Percentiles rank a stretch among this genome's conserved stretches.
Evolutionary conservation across 2,797 vertebrate species (phyloP).

Genomic region (Botia almorhae): DNA sequence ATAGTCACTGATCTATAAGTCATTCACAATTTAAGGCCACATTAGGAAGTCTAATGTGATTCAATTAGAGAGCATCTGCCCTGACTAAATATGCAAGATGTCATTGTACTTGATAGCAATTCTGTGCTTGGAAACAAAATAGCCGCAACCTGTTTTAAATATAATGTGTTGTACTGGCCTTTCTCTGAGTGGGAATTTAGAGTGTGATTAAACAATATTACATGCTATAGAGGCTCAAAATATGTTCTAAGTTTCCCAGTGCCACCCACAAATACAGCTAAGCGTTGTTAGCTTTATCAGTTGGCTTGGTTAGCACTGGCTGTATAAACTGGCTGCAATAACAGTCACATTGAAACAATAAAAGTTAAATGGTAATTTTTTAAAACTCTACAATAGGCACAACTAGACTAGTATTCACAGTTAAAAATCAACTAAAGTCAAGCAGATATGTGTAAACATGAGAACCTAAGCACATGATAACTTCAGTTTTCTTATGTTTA

Average conservation of each 20-base stretch:
- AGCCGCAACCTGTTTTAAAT: constrained; percentile 4
- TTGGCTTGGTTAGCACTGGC: not conserved
- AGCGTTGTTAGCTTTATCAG: not conserved
- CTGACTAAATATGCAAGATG: constrained; percentile 32
- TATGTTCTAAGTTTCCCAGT: not conserved
- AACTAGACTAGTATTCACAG: not conserved
- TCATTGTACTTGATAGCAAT: constrained; percentile 7
- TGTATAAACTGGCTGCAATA: not conserved
- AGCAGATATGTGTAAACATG: not conserved
- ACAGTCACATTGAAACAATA: not conserved
- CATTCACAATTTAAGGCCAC: constrained; percentile 30
- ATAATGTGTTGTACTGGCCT: no score
- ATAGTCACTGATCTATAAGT: constrained; percentile 1
- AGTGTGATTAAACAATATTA: not conserved
- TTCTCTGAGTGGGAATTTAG: not conserved
- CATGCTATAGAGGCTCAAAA: not conserved
- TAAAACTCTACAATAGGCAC: not conserved
- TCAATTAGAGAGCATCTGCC: constrained; percentile 50
- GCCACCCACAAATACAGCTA: not conserved
- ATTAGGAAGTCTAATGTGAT: constrained; percentile 49
- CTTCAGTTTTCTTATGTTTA: not conserved
- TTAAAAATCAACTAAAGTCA: not conserved
- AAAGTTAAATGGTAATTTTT: not conserved
- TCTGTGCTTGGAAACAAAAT: constrained; percentile 16
- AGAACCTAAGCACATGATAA: not conserved